Conservation (phyloP, 2,888 invertebrate genomes). For the Latrodectus hesperus region DNA sequence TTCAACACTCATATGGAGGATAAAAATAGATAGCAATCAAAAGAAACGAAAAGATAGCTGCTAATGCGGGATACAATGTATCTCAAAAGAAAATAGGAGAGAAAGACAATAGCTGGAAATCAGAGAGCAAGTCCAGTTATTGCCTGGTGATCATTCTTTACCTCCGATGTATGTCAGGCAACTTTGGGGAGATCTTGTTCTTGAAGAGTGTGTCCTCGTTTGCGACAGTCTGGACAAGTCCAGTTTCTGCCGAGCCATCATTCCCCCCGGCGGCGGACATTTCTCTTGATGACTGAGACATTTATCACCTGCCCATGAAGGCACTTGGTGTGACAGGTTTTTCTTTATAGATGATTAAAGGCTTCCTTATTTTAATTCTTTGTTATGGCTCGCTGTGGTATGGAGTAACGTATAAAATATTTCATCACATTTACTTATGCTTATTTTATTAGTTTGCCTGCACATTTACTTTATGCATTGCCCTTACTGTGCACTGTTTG, state of each 20-base stretch:
- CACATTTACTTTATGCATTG: no score
- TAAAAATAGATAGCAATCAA: no score
- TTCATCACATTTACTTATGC: no score
- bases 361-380: neutral
- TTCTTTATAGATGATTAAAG: neutral
- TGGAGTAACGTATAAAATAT: neutral
- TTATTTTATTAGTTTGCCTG: no score
- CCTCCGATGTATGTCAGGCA: constrained; percentile 30
- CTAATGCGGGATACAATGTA: no score
- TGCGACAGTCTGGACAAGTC: constrained; percentile 44
- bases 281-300: neutral
- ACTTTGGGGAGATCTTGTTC: constrained; percentile 26
- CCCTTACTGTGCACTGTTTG: no score
- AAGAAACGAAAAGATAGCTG: no score
- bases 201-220: constrained; percentile 15
- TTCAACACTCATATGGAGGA: no score
- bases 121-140: neutral
- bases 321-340: neutral
- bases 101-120: no score
- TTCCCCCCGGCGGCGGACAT: neutral
- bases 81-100: no score
- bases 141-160: constrained; percentile 28
- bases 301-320: neutral
- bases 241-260: constrained; percentile 9
- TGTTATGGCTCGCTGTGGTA: neutral